Evolutionary conservation across 1,140 invertebrate genomes (phyloP).

Genomic region (Pinna nobilis): DNA sequence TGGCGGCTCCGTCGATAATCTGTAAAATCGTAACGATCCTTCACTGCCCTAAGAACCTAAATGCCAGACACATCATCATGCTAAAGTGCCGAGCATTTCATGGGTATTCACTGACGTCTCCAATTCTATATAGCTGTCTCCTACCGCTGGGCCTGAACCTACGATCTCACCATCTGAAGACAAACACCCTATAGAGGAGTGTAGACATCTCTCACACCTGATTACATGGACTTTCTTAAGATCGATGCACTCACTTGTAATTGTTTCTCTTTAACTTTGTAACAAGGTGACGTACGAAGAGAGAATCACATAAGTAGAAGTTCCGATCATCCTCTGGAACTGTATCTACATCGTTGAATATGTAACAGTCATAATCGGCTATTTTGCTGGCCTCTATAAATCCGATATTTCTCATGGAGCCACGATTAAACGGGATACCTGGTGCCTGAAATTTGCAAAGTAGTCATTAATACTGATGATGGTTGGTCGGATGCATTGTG

Average conservation of each 20-base stretch:
- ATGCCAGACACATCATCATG: too few species aligned
- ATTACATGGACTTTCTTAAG: too few species aligned
- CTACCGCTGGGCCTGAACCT: too few species aligned
- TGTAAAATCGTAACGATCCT: too few species aligned
- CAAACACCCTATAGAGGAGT: too few species aligned
- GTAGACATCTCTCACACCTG: too few species aligned
- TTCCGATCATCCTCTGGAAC: slow-evolving; percentile 92
- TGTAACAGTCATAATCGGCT: slow-evolving; percentile 86
- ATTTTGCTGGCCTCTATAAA: slow-evolving; percentile 81
- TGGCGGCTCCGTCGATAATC: too few species aligned
- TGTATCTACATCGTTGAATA: slow-evolving; percentile 96
- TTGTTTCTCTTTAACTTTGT: not conserved
- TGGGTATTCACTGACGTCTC: too few species aligned
- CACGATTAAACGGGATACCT: slow-evolving; percentile 87
- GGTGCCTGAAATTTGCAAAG: slow-evolving; percentile 36
- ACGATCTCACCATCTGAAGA: too few species aligned
- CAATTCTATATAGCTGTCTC: too few species aligned
- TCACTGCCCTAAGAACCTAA: too few species aligned
- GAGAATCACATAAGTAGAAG: slow-evolving; percentile 87
- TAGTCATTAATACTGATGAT: not conserved
- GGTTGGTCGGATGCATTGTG: not conserved
- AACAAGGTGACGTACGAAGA: not conserved
- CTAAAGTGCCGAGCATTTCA: too few species aligned
- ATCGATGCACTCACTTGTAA: slow-evolving; percentile 8
- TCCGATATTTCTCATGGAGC: slow-evolving; percentile 93